Evolutionary conservation across 2,113 vertebrate species (phyloP), one percentile per base, ranked within the genome.

Genomic region (Vanacampus margaritifer): DNA sequence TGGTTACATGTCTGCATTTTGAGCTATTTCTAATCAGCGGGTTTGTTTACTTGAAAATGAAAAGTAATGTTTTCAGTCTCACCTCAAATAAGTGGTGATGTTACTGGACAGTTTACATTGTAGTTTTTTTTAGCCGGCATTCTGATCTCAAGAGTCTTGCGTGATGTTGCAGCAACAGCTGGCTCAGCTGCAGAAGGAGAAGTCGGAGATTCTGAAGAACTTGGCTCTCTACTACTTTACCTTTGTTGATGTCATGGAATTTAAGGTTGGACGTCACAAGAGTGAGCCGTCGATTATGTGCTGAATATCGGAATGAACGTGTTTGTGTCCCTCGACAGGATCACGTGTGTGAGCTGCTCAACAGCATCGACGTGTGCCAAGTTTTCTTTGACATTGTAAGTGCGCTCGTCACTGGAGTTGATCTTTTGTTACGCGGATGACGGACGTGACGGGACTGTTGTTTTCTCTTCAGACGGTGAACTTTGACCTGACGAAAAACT

Each of bases 341-440:
- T 71, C 96, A 98, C 73, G 97, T 99, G 80, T 98, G 95, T 89
- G 97, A 99, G 88, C 94, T 98, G 88, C 92, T 98, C 74, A 99
- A 98, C 90, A 98, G 96, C 81, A 94, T 99, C 60, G 97, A 98
- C 64, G 96, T 91, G 86, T 98, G 96, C 90, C 97, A 99, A 89
- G 97, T 99, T 83, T 99, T 98, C 94, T 98, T 99, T 91, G 97
- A 99, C 79, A 97, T 99, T 80, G 97, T 99, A 92, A 97, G 96
- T 94, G 11, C 19, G 8, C 5, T 0, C 11, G 32, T 32, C 13
- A 26, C 39, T 13, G 3, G 21, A 50, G 48, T 23, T 51, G 3
- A 9, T 23, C 9, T 32, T 10, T 13, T 35, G 3, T 1, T 46
- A 0, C 9, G 16, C 5, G 12, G 2, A n/a, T 5, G n/a, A 1